phyloP scores from a whole-genome alignment of 2,113 vertebrate genomes.

The Gadus macrocephalus region DNA sequence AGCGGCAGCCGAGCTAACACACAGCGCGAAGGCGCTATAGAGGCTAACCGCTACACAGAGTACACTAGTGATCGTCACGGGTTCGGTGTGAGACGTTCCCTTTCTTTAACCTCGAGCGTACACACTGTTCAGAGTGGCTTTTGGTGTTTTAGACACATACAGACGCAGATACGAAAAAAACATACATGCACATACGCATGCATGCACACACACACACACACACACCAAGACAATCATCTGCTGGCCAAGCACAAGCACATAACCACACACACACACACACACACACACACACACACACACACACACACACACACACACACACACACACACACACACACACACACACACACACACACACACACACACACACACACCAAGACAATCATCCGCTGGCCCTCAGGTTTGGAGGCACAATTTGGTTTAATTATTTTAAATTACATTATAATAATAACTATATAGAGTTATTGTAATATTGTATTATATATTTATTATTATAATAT shows the following conservation, averaged over 20 bases:
- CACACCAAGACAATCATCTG: background rate
- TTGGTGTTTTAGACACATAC: too few relatives aligned
- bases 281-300: slow-evolving; percentile 33
- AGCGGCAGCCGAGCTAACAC: too few relatives aligned
- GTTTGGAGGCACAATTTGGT: too few relatives aligned
- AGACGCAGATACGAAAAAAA: background rate
- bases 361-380: slow-evolving; percentile 12
- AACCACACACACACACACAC: slow-evolving; percentile 22
- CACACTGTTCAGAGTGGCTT: too few relatives aligned
- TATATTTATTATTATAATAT: too few relatives aligned
- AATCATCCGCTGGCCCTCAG: too few relatives aligned
- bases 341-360: slow-evolving; percentile 12
- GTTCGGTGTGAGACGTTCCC: slow-evolving; percentile 21
- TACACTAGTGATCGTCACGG: background rate
- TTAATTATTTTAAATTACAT: too few relatives aligned
- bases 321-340: slow-evolving; percentile 33
- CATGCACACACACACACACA: slow-evolving; percentile 30
- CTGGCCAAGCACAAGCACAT: slow-evolving; percentile 16
- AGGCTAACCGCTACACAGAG: too few relatives aligned
- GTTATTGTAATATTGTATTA: too few relatives aligned
- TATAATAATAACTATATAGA: too few relatives aligned
- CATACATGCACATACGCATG: slow-evolving; percentile 7
- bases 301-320: slow-evolving; percentile 32
- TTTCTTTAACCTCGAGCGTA: background rate
- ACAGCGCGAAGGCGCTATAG: too few relatives aligned